Base-by-base conservation (phyloP, 2,797 vertebrate species). In the Mormyrus proboscirostris region DNA sequence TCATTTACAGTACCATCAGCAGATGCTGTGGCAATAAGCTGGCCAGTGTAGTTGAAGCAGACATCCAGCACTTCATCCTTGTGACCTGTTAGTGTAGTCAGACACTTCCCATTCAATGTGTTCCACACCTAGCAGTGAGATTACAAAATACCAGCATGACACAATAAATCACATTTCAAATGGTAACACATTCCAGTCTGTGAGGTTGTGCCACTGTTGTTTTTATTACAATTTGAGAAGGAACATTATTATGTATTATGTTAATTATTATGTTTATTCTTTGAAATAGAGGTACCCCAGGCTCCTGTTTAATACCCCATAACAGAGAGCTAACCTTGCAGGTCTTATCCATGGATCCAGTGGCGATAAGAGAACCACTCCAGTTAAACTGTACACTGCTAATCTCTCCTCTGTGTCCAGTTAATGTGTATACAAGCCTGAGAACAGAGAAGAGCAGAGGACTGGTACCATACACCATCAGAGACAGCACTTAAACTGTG, bases 381-480 rank as follows among this genome's bases (percentile, higher is more conserved):
- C 98, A 99, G 93, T 95, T 99, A 93, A 99, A 98, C 90, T 97
- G 95, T 49, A 96, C 96, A n/a, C 96, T 98, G 92, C 96, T 98
- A 88, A 99, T 97, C 94, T 99, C 98, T 38, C 95, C 98, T 9
- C 91, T 92, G 92, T 99, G 98, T 16, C 97, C 97, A 9, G 94
- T 95, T 91, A 99, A 93, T 89, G 94, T 96, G 91, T 97, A 95
- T 59, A 97, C 89, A 82, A 95, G 95, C 90, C 98, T 99, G 91
- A 14, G 89, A 91, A 88, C 87, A 69, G 14, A 41, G 83, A 87
- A 91, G 8, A 90, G 0, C 10, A 90, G 4, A 83, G n/a, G 50
- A 12, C 25, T 73, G 33, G 22, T 6, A 65, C 16, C 6, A 7
- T 84, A 49, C 51, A 14, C 41, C 25, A 86, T 19, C 57, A 8